Conservation (phyloP, 2,113 vertebrate genomes). For the Nycticorax nycticorax region DNA sequence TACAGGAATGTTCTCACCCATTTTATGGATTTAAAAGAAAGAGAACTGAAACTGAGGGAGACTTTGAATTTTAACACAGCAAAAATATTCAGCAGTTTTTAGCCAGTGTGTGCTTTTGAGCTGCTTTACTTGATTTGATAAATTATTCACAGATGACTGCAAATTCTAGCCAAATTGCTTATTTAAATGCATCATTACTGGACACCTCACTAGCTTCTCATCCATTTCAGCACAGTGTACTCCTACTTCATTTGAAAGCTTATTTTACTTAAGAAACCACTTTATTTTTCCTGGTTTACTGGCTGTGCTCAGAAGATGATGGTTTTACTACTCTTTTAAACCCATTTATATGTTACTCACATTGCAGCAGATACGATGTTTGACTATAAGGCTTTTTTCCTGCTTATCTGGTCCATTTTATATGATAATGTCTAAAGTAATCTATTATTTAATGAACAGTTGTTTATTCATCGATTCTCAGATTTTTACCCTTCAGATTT, state of each 20-base stretch:
- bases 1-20: not conserved
- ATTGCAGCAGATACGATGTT: not conserved
- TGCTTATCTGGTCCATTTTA: slow-evolving; percentile 10
- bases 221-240: slow-evolving; percentile 28
- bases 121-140: slow-evolving; percentile 49
- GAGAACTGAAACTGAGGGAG: not conserved
- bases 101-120: not conserved
- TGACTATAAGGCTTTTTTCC: not conserved
- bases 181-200: slow-evolving; percentile 71
- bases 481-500: not conserved
- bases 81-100: slow-evolving; percentile 28
- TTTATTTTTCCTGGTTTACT: slow-evolving; percentile 2
- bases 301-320: not conserved
- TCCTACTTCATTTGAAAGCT: slow-evolving; percentile 54
- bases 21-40: not conserved
- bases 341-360: not conserved
- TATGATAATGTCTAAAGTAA: not conserved
- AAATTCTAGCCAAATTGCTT: slow-evolving; percentile 57
- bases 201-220: slow-evolving; percentile 54
- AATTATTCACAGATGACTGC: slow-evolving; percentile 71
- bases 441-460: not conserved
- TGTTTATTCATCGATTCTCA: not conserved
- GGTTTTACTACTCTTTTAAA: slow-evolving; percentile 25
- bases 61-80: not conserved
- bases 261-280: slow-evolving; percentile 41